A percentile compares a stretch with the other conserved stretches of the same genome.
These are phyloP conservation scores for Sus cebifrons DNA, from an alignment of 2,797 vertebrate genomes.

Conservation along the genomic window DNA sequence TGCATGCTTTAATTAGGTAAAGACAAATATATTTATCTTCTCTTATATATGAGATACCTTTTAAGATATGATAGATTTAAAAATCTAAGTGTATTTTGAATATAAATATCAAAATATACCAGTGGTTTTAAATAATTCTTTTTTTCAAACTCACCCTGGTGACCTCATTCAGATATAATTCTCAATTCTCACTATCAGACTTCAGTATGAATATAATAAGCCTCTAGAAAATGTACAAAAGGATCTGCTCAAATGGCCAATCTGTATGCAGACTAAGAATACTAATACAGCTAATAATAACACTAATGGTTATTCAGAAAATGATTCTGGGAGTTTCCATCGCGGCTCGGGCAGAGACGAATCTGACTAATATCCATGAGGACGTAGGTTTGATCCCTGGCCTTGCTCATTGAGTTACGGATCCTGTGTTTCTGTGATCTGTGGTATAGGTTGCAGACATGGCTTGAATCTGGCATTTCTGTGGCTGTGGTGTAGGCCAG, in stretches of 20 bases:
- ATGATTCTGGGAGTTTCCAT: too few species aligned
- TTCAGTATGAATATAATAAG: not conserved
- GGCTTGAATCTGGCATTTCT: too few species aligned
- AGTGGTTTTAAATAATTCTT: not conserved
- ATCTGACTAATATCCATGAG: too few species aligned
- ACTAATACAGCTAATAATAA: not conserved
- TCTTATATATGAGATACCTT: not conserved
- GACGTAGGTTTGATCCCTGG: too few species aligned
- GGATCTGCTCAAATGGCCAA: not conserved
- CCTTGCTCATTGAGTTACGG: too few species aligned
- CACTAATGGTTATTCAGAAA: not conserved
- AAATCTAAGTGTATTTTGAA: conserved; percentile 25
- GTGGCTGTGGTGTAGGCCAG: too few species aligned
- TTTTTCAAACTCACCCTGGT: not conserved
- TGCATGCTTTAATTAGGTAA: not conserved
- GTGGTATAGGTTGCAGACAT: too few species aligned
- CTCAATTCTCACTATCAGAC: not conserved
- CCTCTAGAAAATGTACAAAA: not conserved
- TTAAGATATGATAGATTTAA: not conserved
- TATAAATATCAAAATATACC: not conserved
- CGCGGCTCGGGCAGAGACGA: too few species aligned
- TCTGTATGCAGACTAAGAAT: not conserved
- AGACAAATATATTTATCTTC: not conserved
- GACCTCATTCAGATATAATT: not conserved
- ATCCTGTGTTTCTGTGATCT: too few species aligned